phyloP scores from a whole-genome alignment of 30 jellyfish, hydroid and myxozoan species.

The Aurelia sp. region DNA sequence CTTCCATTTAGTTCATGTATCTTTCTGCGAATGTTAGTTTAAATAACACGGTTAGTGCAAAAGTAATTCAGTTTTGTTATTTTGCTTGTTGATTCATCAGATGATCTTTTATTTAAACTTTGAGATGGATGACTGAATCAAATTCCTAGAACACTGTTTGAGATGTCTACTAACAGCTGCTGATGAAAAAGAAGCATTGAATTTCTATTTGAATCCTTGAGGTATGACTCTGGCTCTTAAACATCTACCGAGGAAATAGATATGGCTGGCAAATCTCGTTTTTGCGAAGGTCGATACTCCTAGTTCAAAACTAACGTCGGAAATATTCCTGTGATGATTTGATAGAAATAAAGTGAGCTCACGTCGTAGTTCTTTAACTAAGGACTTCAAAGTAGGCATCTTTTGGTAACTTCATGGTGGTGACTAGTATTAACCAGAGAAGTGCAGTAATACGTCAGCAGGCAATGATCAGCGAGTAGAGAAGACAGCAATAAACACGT shows the following conservation, averaged over 20 bases:
- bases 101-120: neutral
- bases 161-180: neutral
- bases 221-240: neutral
- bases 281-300: neutral
- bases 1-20: neutral
- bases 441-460: neutral
- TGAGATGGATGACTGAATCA: neutral
- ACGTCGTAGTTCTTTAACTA: neutral
- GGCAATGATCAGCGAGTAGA: neutral
- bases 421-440: neutral
- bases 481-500: neutral
- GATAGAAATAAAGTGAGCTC: neutral
- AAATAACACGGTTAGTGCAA: neutral
- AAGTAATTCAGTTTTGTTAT: neutral
- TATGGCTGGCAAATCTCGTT: neutral
- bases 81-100: neutral
- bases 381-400: neutral
- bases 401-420: neutral
- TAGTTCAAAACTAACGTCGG: neutral
- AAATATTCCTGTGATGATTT: neutral
- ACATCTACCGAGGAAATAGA: neutral
- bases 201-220: neutral
- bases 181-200: neutral
- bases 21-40: neutral
- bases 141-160: neutral